Conservation (phyloP, 2,113 vertebrate genomes). For the Pantherophis guttatus region DNA sequence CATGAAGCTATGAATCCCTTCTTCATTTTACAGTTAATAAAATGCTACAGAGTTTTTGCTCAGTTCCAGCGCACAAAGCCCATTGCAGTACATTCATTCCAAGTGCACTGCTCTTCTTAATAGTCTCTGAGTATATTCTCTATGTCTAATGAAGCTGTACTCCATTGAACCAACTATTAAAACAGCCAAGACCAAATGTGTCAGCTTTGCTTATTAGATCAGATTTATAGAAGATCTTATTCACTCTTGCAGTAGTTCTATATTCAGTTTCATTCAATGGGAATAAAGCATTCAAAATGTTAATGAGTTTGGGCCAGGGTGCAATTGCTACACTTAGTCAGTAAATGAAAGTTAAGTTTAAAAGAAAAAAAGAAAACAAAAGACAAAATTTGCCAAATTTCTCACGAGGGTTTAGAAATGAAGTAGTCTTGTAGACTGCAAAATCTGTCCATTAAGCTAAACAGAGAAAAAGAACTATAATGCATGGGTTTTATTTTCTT, state of each 20-base stretch:
- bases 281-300: constrained; percentile 20
- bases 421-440: not conserved
- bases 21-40: not conserved
- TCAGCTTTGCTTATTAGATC: constrained; percentile 19
- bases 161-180: constrained; percentile 20
- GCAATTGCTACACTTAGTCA: not conserved
- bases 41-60: not conserved
- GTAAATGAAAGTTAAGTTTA: not conserved
- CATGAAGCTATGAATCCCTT: not conserved
- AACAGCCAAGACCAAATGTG: constrained; percentile 9
- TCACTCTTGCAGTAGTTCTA: not conserved
- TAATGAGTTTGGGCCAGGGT: constrained; percentile 24
- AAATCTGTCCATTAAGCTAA: not conserved
- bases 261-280: constrained; percentile 18
- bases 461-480: not conserved
- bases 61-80: not conserved
- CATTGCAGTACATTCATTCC: not conserved
- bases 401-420: not conserved
- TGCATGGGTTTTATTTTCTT: not conserved
- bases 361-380: not conserved
- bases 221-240: constrained; percentile 32
- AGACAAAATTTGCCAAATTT: not conserved
- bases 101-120: not conserved
- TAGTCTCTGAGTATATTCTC: constrained; percentile 6
- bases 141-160: constrained; percentile 18